These are phyloP conservation scores for Aricia artaxerxes DNA, from an alignment of 2,888 invertebrate genomes.

Conservation along the genomic window DNA sequence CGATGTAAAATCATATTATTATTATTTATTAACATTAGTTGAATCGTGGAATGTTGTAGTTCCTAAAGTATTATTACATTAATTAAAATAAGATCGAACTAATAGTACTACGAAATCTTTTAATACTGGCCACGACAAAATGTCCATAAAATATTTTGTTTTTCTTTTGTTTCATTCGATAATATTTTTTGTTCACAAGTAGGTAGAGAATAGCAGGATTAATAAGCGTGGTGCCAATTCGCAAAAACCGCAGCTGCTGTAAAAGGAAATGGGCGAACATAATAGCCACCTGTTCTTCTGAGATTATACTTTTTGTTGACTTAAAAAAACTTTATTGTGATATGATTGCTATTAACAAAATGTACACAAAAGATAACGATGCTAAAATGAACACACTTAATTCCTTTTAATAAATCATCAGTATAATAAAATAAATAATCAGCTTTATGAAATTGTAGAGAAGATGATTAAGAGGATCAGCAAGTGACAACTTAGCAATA, in stretches of 20 bases:
- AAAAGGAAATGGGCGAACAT: slow-evolving; percentile 23
- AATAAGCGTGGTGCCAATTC: slow-evolving; percentile 11
- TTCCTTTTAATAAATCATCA: not conserved
- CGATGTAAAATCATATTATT: too few relatives aligned
- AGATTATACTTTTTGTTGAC: not conserved
- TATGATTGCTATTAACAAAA: not conserved
- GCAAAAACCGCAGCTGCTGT: slow-evolving; percentile 28
- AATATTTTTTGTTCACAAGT: not conserved
- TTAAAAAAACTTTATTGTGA: slow-evolving; percentile 20
- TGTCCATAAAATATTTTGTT: not conserved
- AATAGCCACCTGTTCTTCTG: slow-evolving; percentile 23
- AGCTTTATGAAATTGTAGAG: not conserved
- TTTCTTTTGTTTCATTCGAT: not conserved
- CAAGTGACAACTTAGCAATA: not conserved
- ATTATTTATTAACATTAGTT: too few relatives aligned
- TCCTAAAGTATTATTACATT: too few relatives aligned
- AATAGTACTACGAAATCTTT: too few relatives aligned
- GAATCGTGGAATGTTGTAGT: too few relatives aligned
- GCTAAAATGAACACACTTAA: not conserved
- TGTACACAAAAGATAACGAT: not conserved
- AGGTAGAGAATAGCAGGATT: not conserved
- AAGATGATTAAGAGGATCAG: not conserved
- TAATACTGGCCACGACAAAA: too few relatives aligned
- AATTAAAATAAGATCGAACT: too few relatives aligned
- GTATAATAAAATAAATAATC: not conserved